Conservation (phyloP, 1,140 invertebrate genomes). For the Dendroctonus ponderosae region DNA sequence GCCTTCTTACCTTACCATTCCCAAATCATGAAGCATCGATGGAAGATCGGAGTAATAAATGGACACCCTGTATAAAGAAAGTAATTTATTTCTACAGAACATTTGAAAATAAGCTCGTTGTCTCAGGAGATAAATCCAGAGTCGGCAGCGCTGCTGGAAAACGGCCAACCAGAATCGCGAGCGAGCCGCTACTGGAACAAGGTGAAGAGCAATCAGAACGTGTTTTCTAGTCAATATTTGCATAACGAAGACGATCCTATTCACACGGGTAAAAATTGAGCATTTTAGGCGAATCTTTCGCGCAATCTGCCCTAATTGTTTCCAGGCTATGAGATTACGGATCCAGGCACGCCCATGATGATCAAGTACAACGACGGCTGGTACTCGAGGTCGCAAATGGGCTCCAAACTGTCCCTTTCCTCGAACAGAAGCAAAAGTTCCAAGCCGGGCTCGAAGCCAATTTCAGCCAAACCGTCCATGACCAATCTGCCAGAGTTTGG, state of each 20-base stretch:
- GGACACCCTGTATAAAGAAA: slow-evolving; percentile 3
- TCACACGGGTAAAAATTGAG: slow-evolving; percentile 18
- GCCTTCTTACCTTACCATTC: too few species aligned
- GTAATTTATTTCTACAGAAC: too few species aligned
- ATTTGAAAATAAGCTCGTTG: not conserved
- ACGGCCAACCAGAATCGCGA: slow-evolving; percentile 3
- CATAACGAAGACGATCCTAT: slow-evolving; percentile 63
- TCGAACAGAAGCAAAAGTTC: slow-evolving; percentile 43
- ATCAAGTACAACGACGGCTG: slow-evolving; percentile 65
- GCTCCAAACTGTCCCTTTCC: slow-evolving; percentile 51
- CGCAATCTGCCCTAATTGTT: slow-evolving; percentile 28
- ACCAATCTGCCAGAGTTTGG: slow-evolving; percentile 37
- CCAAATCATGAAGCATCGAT: too few species aligned
- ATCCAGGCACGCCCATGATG: slow-evolving; percentile 65
- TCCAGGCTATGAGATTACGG: slow-evolving; percentile 63
- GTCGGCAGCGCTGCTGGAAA: slow-evolving; percentile 30
- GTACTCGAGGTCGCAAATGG: slow-evolving; percentile 56
- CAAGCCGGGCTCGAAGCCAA: slow-evolving; percentile 34
- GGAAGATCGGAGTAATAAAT: not conserved
- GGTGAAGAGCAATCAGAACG: slow-evolving; percentile 27
- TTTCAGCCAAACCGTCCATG: slow-evolving; percentile 39
- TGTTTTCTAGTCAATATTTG: slow-evolving; percentile 65
- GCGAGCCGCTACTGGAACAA: slow-evolving; percentile 17
- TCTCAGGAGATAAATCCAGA: slow-evolving; percentile 30
- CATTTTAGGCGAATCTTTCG: not conserved